Evolutionary conservation across 2,888 invertebrate genomes (phyloP).

Genomic region (Notodonta dromedarius): DNA sequence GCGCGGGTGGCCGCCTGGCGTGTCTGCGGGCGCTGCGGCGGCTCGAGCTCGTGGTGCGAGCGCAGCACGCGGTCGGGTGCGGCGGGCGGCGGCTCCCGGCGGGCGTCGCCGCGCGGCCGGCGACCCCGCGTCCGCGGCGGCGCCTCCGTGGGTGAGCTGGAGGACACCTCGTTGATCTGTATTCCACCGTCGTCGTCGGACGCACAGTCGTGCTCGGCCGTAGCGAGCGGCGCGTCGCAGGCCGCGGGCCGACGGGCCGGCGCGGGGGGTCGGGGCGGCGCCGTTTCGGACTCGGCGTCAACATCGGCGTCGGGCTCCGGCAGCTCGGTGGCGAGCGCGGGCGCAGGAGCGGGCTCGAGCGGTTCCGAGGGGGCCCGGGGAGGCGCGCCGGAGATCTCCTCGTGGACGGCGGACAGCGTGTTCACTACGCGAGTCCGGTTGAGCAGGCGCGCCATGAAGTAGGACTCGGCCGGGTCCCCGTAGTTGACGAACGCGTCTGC

Average conservation of each 20-base stretch:
- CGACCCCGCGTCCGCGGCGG: constrained; percentile 62
- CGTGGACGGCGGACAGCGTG: constrained; percentile 70
- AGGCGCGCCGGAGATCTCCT: constrained; percentile 54
- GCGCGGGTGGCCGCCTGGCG: constrained; percentile 49
- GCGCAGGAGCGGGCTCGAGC: constrained; percentile 30
- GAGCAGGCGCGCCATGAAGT: constrained; percentile 75
- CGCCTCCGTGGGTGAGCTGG: constrained; percentile 82
- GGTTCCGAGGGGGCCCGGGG: constrained; percentile 31
- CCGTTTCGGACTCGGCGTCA: constrained; percentile 26
- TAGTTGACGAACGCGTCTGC: constrained; percentile 67
- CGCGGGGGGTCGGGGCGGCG: constrained; percentile 10
- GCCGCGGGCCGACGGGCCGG: constrained; percentile 27
- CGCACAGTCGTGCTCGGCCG: constrained; percentile 16
- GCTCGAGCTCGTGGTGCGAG: constrained; percentile 69
- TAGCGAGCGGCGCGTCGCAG: constrained; percentile 16
- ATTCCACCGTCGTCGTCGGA: constrained; percentile 73
- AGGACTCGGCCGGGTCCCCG: constrained; percentile 78
- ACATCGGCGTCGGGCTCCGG: constrained; percentile 30
- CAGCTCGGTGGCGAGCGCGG: constrained; percentile 27
- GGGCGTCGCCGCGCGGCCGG: constrained; percentile 47
- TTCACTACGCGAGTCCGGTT: constrained; percentile 70
- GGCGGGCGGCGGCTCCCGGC: constrained; percentile 45
- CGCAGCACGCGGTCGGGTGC: constrained; percentile 72
- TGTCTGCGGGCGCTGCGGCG: constrained; percentile 59
- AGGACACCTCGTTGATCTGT: constrained; percentile 88